Evolutionary conservation across 2,797 vertebrate species (phyloP), one percentile per base, ranked within the genome.

Genomic region (Selene dorsalis): DNA sequence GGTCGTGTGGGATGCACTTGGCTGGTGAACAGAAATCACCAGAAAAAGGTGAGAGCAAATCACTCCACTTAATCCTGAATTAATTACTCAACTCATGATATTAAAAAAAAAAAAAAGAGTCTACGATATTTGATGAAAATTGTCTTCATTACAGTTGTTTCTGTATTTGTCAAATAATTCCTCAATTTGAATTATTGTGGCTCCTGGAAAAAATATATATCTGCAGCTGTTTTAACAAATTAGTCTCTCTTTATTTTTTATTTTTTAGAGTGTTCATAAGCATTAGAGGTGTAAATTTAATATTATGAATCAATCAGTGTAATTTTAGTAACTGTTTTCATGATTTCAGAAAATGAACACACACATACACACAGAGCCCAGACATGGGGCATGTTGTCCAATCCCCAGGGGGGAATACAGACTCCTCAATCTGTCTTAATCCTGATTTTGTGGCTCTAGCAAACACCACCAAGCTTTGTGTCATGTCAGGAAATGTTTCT

Each of bases 1-100:
- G 56, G 35, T 71, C 1, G 48, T 71, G 48, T 82, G 66, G 60
- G 47, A 89, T 82, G 84, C 83, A 3, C 2, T 71, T 84, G 73
- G 78, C 71, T 64, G 79, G 84, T 35, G 82, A 87, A 6, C 18
- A 82, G 61, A 83, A 84, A 74, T 82, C 83, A 72, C 72, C 87
- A 80, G 38, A 89, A 0, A 47, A 83, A 81, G 88, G 92, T 92
- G 59, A 82, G 84, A 13, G 1, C 28, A 66, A 35, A 69, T 4
- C 69, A 12, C 14, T 6, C 35, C 17, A 50, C n/a, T 52, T 39
- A 0, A 28, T 66, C 53, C 6, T 18, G 20, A 50, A 17, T 26
- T 17, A 12, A 18, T 53, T 2, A 20, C 8, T 43, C 16, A 39
- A 7, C 9, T 63, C 10, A 14, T 24, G 14, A 64, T 6, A 6